A percentile compares a stretch with the other conserved stretches of the same genome.
These are phyloP conservation scores for Glaucomys volans DNA, from an alignment of 2,113 vertebrate species.

Conservation along the genomic window DNA sequence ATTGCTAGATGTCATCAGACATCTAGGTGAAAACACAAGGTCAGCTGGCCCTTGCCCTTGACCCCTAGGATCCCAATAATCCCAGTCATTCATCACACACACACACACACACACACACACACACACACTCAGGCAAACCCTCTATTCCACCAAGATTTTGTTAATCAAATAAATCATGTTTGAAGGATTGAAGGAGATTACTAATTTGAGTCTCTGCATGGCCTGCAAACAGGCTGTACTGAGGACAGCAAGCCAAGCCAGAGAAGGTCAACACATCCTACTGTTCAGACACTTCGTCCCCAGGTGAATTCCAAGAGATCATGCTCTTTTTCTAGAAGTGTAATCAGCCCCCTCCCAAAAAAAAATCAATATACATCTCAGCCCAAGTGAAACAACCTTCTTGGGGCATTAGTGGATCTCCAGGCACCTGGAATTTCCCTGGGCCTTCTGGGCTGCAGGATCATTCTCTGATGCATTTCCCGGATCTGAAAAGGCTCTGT, in stretches of 20 bases:
- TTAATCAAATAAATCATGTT: not conserved
- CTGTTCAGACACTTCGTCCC: not conserved
- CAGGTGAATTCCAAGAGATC: conserved; percentile 49
- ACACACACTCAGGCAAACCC: not conserved
- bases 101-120: not conserved
- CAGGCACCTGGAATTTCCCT: conserved; percentile 2
- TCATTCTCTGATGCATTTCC: not conserved
- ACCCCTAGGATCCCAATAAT: not conserved
- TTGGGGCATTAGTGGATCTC: conserved; percentile 36
- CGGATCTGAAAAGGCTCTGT: not conserved
- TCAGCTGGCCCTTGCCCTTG: not conserved
- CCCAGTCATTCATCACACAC: not conserved
- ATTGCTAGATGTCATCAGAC: not conserved
- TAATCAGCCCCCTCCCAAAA: conserved; percentile 41
- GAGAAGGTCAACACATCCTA: not conserved
- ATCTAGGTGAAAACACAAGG: not conserved
- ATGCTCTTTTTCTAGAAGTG: conserved; percentile 74
- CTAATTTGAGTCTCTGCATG: not conserved
- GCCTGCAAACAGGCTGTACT: not conserved
- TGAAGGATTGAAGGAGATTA: not conserved
- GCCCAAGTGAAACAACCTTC: conserved; percentile 27
- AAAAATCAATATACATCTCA: conserved; percentile 65
- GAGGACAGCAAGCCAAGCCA: not conserved
- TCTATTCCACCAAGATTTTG: not conserved
- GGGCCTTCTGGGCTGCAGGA: not conserved